Conservation (phyloP, 2,888 invertebrate genomes). For the Drosophila mayaguana region DNA sequence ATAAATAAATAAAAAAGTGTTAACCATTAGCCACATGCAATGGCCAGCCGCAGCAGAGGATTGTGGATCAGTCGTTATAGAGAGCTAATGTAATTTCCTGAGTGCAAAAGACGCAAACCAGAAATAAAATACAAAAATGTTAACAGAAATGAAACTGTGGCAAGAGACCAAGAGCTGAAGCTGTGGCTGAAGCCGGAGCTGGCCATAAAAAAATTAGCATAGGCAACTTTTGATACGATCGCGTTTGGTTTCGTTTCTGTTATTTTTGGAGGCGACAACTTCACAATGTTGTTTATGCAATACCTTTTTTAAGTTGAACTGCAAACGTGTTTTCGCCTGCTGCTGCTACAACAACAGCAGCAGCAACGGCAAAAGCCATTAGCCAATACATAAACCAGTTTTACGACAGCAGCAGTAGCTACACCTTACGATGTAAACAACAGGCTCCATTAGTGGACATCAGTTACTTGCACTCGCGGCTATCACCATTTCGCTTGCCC, state of each 20-base stretch:
- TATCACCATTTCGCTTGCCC: constrained; percentile 67
- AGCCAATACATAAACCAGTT: constrained; percentile 69
- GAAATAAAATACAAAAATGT: constrained; percentile 18
- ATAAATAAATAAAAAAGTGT: background rate
- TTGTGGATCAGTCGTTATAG: constrained; percentile 13
- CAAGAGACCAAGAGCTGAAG: constrained; percentile 47
- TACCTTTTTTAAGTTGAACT: constrained; percentile 63
- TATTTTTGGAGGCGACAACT: constrained; percentile 56
- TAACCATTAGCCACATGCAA: constrained; percentile 68
- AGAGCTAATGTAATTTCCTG: constrained; percentile 46
- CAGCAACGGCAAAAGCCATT: constrained; percentile 34
- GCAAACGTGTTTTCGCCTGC: constrained; percentile 57
- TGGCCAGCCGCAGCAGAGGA: background rate
- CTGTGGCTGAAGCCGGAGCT: constrained; percentile 40
- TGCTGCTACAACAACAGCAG: constrained; percentile 7
- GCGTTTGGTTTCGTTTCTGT: constrained; percentile 64
- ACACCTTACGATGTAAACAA: constrained; percentile 62
- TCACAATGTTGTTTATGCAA: constrained; percentile 64
- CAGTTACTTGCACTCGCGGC: constrained; percentile 26
- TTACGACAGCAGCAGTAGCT: constrained; percentile 19
- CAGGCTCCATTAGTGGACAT: constrained; percentile 51
- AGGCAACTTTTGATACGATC: constrained; percentile 42
- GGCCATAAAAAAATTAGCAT: constrained; percentile 68
- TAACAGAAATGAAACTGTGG: constrained; percentile 60
- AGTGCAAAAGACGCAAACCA: constrained; percentile 17